Percentiles rank a stretch among this genome's conserved stretches.
These are phyloP conservation scores for Protula sp. DNA, from an alignment of 2,888 invertebrate genomes.

Conservation along the genomic window DNA sequence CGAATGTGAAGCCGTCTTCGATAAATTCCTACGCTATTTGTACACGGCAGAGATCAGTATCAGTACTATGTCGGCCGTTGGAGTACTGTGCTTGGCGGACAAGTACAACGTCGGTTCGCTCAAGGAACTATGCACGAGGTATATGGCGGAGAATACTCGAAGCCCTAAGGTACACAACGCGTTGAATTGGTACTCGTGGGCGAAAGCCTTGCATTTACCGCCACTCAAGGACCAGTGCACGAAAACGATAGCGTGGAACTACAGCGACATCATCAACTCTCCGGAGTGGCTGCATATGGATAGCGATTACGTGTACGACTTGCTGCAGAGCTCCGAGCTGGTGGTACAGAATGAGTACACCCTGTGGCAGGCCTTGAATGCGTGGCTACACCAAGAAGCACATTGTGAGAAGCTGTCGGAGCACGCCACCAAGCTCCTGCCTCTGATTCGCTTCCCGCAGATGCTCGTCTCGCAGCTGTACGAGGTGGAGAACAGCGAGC, in stretches of 20 bases:
- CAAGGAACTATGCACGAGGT: conserved; percentile 44
- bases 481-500: conserved; percentile 34
- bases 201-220: conserved; percentile 47
- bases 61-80: conserved; percentile 42
- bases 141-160: conserved; percentile 49
- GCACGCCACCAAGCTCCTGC: conserved; percentile 32
- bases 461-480: conserved; percentile 47
- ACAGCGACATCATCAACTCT: conserved; percentile 38
- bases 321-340: conserved; percentile 44
- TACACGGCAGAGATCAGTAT: conserved; percentile 51
- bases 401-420: conserved; percentile 26
- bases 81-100: conserved; percentile 52
- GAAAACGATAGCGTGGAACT: conserved; percentile 53
- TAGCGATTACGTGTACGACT: conserved; percentile 46
- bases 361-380: conserved; percentile 36
- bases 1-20: conserved; percentile 48
- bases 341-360: conserved; percentile 43
- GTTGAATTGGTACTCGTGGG: conserved; percentile 52
- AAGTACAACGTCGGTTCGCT: conserved; percentile 52
- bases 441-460: conserved; percentile 50
- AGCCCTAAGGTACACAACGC: conserved; percentile 49
- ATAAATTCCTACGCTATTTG: conserved; percentile 47
- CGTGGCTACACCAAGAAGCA: conserved; percentile 42
- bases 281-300: conserved; percentile 51
- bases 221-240: conserved; percentile 44